Percentiles rank a stretch among this genome's conserved stretches.
Evolutionary conservation across 2,888 invertebrate genomes (phyloP).

Genomic region (Cheilosia grossa): DNA sequence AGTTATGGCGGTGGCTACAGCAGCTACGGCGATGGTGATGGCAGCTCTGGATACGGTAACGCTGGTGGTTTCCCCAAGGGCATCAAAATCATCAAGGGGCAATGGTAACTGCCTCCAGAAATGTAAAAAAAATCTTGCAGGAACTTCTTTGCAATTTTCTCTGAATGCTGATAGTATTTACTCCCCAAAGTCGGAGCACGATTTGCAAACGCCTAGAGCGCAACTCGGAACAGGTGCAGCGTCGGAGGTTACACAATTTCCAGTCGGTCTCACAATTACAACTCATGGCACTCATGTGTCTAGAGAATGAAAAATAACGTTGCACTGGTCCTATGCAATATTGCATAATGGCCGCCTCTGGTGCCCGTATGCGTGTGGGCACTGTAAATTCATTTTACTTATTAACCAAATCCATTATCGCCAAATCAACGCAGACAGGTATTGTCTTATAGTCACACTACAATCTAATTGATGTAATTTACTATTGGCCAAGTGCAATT

Average conservation of each 20-base stretch:
- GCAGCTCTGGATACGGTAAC: slow-evolving; percentile 8
- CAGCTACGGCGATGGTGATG: slow-evolving; percentile 8
- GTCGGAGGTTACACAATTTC: neutral
- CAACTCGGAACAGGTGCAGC: neutral
- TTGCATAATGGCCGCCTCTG: slow-evolving; percentile 25
- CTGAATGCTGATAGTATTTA: no score
- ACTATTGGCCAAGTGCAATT: slow-evolving; percentile 60
- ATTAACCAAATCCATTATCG: slow-evolving; percentile 34
- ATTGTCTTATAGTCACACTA: slow-evolving; percentile 5
- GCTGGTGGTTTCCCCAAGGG: slow-evolving; percentile 24
- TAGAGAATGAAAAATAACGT: slow-evolving; percentile 19
- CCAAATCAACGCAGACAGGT: slow-evolving; percentile 1
- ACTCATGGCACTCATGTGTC: slow-evolving; percentile 27
- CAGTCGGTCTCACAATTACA: no score
- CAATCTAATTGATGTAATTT: slow-evolving; percentile 51
- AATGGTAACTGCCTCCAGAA: neutral
- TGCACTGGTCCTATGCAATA: slow-evolving; percentile 18
- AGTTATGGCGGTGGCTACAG: slow-evolving; percentile 18
- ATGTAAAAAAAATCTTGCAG: slow-evolving; percentile 18
- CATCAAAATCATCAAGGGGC: slow-evolving; percentile 27
- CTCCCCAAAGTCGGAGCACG: no score
- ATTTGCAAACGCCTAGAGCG: no score
- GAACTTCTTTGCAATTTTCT: no score
- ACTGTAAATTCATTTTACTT: slow-evolving; percentile 16
- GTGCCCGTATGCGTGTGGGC: slow-evolving; percentile 5